Evolutionary conservation across 2,113 vertebrate species (phyloP).

Genomic region (Oriolus oriolus): DNA sequence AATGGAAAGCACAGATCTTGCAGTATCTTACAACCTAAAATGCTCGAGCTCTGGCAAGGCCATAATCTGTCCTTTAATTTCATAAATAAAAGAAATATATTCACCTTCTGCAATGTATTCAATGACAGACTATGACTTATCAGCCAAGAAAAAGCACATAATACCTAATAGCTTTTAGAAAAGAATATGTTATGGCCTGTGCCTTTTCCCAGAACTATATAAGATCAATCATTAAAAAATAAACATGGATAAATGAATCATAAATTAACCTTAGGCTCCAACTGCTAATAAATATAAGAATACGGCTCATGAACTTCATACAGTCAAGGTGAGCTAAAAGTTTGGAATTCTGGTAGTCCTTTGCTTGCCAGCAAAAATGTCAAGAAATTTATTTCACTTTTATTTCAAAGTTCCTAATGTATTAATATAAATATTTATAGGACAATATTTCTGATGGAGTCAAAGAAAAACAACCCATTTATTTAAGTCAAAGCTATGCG

Average conservation of each 20-base stretch:
- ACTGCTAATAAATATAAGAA: conserved; percentile 45
- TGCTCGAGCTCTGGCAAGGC: not conserved
- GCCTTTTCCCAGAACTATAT: conserved; percentile 8
- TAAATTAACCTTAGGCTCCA: conserved; percentile 35
- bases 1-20: not conserved
- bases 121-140: not conserved
- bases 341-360: conserved; percentile 19
- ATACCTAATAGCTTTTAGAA: not conserved
- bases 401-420: conserved; percentile 50
- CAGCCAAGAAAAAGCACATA: not conserved
- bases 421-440: conserved; percentile 69
- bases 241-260: conserved; percentile 41
- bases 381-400: conserved; percentile 37
- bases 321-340: conserved; percentile 44
- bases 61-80: not conserved
- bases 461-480: conserved; percentile 63
- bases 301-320: not conserved
- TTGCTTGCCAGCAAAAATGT: conserved; percentile 44
- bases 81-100: not conserved
- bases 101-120: not conserved
- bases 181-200: not conserved
- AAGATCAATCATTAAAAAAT: conserved; percentile 54
- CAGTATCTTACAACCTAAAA: not conserved
- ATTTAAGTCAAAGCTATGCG: conserved; percentile 47
- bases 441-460: conserved; percentile 65